These are phyloP conservation scores for Nymphalis polychloros DNA, from an alignment of 2,888 invertebrate species.

Conservation along the genomic window DNA sequence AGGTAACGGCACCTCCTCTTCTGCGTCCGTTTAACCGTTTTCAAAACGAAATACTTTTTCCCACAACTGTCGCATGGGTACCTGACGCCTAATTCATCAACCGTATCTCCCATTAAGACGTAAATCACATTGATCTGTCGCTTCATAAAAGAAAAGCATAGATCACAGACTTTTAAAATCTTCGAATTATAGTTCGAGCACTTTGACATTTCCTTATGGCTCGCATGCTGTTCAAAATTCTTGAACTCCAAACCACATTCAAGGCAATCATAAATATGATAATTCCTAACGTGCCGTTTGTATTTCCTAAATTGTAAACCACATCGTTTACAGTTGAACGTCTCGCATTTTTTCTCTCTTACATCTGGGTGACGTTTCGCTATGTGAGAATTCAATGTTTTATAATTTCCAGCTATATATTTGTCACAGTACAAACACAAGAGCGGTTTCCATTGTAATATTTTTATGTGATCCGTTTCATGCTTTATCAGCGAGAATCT, in stretches of 20 bases:
- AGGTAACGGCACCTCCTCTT: neutral
- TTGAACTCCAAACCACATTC: conserved; percentile 11
- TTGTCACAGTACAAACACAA: conserved; percentile 40
- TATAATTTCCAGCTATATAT: conserved; percentile 31
- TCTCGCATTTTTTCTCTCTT: conserved; percentile 1
- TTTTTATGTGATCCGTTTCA: conserved; percentile 33
- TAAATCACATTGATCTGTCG: conserved; percentile 13
- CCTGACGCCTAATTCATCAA: conserved; percentile 20
- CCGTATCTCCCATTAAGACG: conserved; percentile 1
- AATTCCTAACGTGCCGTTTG: conserved; percentile 31
- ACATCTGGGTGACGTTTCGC: conserved; percentile 11
- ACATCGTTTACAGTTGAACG: conserved; percentile 30
- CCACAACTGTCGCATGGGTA: conserved; percentile 33
- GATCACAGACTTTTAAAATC: conserved; percentile 27
- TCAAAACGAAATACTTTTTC: conserved; percentile 33
- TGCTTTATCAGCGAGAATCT: conserved; percentile 39
- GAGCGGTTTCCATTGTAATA: conserved; percentile 16
- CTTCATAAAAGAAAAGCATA: conserved; percentile 29
- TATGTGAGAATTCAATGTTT: conserved; percentile 26
- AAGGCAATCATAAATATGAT: conserved; percentile 24
- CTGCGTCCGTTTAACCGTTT: conserved; percentile 13
- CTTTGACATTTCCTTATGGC: neutral
- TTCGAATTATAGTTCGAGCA: conserved; percentile 3
- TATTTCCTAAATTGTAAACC: conserved; percentile 32
- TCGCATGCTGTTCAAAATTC: neutral